Conservation (phyloP, 2,888 invertebrate species). For the Dasysyrphus albostriatus region DNA sequence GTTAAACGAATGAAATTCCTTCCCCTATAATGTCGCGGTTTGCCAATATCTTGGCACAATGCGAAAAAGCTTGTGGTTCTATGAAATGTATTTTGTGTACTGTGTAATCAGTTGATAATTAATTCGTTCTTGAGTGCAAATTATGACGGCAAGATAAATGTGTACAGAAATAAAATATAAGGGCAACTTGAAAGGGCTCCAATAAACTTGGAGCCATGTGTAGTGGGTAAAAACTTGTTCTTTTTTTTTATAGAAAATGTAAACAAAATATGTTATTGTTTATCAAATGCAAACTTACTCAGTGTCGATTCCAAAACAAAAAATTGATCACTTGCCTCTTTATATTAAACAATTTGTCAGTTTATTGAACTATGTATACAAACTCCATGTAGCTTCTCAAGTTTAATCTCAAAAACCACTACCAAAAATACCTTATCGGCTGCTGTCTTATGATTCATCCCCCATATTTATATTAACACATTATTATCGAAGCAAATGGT, state of each 20-base stretch:
- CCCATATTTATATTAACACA: slow-evolving; percentile 27
- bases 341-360: slow-evolving; percentile 5
- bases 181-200: slow-evolving; percentile 9
- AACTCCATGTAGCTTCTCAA: not conserved
- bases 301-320: not conserved
- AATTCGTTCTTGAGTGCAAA: slow-evolving; percentile 54
- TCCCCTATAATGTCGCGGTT: slow-evolving; percentile 14
- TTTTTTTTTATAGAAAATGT: slow-evolving; percentile 1
- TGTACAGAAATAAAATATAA: slow-evolving; percentile 1
- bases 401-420: slow-evolving; percentile 33
- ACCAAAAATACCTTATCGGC: slow-evolving; percentile 23
- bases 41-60: not conserved
- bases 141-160: slow-evolving; percentile 9
- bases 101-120: slow-evolving; percentile 62
- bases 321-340: slow-evolving; percentile 9
- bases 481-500: slow-evolving; percentile 22
- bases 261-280: slow-evolving; percentile 18
- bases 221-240: slow-evolving; percentile 8
- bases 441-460: slow-evolving; percentile 15
- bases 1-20: slow-evolving; percentile 10
- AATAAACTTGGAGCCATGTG: slow-evolving; percentile 1
- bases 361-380: slow-evolving; percentile 50
- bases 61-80: slow-evolving; percentile 36
- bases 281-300: slow-evolving; percentile 13
- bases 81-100: slow-evolving; percentile 17